Base-by-base conservation (phyloP, 1,140 invertebrate species). In the Macrotrachela quadricornifera region DNA sequence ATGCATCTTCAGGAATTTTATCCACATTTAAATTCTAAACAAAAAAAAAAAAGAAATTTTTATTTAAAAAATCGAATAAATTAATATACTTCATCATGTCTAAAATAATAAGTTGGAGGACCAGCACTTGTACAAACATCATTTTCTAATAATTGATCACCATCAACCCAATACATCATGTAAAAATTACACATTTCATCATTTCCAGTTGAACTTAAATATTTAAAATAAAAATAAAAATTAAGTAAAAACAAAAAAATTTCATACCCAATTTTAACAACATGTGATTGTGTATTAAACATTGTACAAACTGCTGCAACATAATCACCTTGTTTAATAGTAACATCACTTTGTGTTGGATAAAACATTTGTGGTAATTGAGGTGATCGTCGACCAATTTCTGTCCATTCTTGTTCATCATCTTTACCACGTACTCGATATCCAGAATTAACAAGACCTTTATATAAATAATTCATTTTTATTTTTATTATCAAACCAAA, bases 361-460 rank as follows among this genome's bases (percentile, higher is more conserved):
- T 38, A 41, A 46, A 48, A 57, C 46, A 69, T 67, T 64, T 71
- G 63, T 30, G 69, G 69, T 43, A 61, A 49, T 43, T 66, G 65
- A 13, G 68, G 68, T 14, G 61, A 63, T 57, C 63, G 64, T 30
- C 67, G 55, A 12, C 68, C 69, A 47, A 71, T 63, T 56, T 69
- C 64, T 36, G 58, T 62, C 69, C 69, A 71, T 42, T 57, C 42
- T 0, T 60, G 60, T 10, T n/a, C 52, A 6, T 54, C 13, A 40
- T 17, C 47, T 17, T 57, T 36, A 46, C 64, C 49, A n/a, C 64
- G 56, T n/a, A 71, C 62, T 18, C 65, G 50, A 56, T 70, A 71
- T 0, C 66, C 69, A 12, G 65, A 63, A 39, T 54, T 54, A 16
- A 54, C 53, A 13, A 54, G 21, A 30, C 21, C 21, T 30, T 30